Conservation (phyloP, 2,797 vertebrate genomes). For the Mycteria americana region DNA sequence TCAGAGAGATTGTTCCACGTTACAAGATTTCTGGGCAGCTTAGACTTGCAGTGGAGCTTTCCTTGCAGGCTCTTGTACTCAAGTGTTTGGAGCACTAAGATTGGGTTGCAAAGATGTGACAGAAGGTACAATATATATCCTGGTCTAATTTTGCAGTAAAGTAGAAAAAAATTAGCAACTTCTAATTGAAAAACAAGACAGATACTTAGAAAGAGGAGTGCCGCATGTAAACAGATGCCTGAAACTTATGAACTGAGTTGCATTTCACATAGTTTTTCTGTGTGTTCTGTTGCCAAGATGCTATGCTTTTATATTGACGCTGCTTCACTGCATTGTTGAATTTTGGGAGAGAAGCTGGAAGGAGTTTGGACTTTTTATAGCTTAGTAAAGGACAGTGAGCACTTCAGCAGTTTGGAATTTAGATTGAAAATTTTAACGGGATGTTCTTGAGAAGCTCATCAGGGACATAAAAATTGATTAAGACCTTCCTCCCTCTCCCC, state of each 20-base stretch:
- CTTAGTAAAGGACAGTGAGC: not conserved
- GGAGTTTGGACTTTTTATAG: not conserved
- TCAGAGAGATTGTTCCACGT: not conserved
- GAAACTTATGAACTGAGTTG: not conserved
- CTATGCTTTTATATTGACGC: not conserved
- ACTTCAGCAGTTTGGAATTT: conserved; percentile 5
- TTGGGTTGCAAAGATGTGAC: not conserved
- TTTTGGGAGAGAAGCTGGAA: not conserved
- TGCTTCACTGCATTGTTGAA: not conserved
- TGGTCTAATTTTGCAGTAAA: not conserved
- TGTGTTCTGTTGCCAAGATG: not conserved
- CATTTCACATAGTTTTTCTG: not conserved
- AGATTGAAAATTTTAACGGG: not conserved
- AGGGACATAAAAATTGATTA: conserved; percentile 10
- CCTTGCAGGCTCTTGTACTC: not conserved
- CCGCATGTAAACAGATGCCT: not conserved
- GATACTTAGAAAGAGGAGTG: not conserved
- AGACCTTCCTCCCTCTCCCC: not conserved
- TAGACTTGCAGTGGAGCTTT: not conserved
- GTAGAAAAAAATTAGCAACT: not conserved
- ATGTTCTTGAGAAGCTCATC: conserved; percentile 5
- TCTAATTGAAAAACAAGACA: not conserved
- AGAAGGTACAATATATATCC: not conserved
- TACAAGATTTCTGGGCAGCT: not conserved
- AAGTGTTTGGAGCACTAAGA: not conserved